These are phyloP conservation scores for Opisthocomus hoazin DNA, from an alignment of 2,113 vertebrate genomes.

Conservation along the genomic window DNA sequence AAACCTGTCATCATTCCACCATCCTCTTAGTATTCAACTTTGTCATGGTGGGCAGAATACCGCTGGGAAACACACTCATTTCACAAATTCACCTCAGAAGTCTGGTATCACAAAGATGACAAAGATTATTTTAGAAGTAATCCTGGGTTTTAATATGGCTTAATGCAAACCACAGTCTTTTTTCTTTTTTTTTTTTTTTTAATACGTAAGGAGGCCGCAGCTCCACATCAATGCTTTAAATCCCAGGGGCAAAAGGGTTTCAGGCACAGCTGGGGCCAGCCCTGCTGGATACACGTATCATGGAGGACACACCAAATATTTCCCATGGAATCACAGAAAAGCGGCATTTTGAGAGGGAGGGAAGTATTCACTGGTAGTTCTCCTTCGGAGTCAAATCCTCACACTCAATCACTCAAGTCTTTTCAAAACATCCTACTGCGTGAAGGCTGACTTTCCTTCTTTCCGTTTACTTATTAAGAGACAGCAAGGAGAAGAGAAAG, in stretches of 20 bases:
- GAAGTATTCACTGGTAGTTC: neutral
- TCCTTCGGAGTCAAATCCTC: neutral
- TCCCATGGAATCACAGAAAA: neutral
- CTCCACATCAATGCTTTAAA: neutral
- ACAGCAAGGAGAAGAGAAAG: neutral
- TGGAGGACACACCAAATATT: neutral
- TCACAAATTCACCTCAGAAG: neutral
- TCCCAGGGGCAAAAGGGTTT: neutral
- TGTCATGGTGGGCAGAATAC: neutral
- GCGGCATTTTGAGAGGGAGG: neutral
- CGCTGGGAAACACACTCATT: fast-evolving
- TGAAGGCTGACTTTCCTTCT: neutral
- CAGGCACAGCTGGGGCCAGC: neutral
- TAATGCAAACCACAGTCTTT: neutral
- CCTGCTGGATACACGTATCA: neutral
- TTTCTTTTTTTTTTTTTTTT: neutral
- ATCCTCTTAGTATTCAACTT: neutral
- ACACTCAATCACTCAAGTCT: neutral
- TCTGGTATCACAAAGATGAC: neutral
- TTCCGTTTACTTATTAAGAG: neutral
- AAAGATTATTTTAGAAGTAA: neutral
- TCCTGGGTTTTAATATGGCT: neutral
- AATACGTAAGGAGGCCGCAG: fast-evolving
- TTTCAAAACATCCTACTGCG: neutral
- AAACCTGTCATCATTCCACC: neutral